These are phyloP conservation scores for Etheostoma cragini DNA, from an alignment of 2,113 vertebrate species.

Conservation along the genomic window DNA sequence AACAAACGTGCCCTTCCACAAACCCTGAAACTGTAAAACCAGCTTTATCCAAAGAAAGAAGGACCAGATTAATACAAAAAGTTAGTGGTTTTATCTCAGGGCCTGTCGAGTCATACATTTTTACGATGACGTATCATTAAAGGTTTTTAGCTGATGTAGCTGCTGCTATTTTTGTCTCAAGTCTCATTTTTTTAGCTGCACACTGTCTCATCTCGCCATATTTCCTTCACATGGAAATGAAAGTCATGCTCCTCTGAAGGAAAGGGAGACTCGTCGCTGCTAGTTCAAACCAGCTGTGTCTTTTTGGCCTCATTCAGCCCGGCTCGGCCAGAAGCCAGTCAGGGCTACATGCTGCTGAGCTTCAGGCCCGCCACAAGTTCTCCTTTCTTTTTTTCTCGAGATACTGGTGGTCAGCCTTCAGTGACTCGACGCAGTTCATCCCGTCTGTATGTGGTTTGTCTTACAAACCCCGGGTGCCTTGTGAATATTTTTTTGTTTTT, in stretches of 20 bases:
- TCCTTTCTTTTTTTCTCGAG: constrained; percentile 55
- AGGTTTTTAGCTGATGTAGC: constrained; percentile 40
- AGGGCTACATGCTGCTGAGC: background rate
- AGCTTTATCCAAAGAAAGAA: constrained; percentile 7
- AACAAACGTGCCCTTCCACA: no score
- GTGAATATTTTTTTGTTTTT: background rate
- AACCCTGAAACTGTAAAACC: background rate
- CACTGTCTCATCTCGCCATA: constrained; percentile 34
- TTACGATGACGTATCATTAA: constrained; percentile 49
- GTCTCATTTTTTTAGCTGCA: constrained; percentile 19
- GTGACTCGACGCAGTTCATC: constrained; percentile 33
- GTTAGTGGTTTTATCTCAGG: constrained; percentile 34
- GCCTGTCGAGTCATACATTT: constrained; percentile 36
- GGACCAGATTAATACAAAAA: constrained; percentile 17
- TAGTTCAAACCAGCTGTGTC: constrained; percentile 33
- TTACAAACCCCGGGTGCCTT: background rate
- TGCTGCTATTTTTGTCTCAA: constrained; percentile 38
- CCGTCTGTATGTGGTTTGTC: background rate
- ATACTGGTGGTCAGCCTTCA: constrained; percentile 14
- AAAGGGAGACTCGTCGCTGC: constrained; percentile 27
- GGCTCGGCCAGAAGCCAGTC: constrained; percentile 9
- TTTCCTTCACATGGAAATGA: constrained; percentile 60
- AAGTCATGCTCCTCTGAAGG: constrained; percentile 38
- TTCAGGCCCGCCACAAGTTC: constrained; percentile 52
- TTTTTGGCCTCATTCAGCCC: constrained; percentile 1